Evolutionary conservation across 2,888 invertebrate genomes (phyloP), one percentile per base, ranked within the genome.

Genomic region (Microctonus hyperodae): DNA sequence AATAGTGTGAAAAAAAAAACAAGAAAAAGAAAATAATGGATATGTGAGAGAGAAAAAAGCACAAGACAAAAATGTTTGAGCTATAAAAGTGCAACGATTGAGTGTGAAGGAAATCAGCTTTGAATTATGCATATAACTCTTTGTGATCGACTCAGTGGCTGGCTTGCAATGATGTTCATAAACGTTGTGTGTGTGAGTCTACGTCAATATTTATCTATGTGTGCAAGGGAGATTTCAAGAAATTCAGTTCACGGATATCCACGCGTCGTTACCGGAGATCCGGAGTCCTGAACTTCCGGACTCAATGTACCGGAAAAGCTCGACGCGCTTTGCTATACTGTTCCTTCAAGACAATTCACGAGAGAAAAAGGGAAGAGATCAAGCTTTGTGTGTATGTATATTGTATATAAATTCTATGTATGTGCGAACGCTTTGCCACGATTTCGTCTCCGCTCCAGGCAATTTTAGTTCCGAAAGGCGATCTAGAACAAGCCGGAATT

Each of bases 101-200:
- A 16, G 16, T 16, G 16, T 16, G 44, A 16, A 44, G 7, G n/a
- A 44, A 53, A 58, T 33, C 25, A 60, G 61, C 58, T 50, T 50
- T 59, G 64, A 58, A 65, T 65, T 59, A 65, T 65, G 58, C 64
- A 65, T 65, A n/a, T n/a, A 23, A 59, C 51, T 65, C 37, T 51
- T 11, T 37, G 64, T 56, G 64, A 64, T 64, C 57, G 59, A 65
- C 64, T 51, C 35, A 51, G 28, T 20, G 58, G 65, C 59, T 65
- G 33, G n/a, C 31, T 48, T 20, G 23, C 23, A 51, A 59, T 28
- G 59, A 50, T 55, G 33, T 11, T 9, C 48, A 7, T 31, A 22
- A 25, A 65, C 23, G 37, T 9, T 53, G 59, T 59, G 23, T 28
- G 40, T 10, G 13, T n/a, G 4, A 22, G 53, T n/a, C n/a, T n/a